Base-by-base conservation (phyloP, 2,113 vertebrate species). In the Festucalex cinctus region DNA sequence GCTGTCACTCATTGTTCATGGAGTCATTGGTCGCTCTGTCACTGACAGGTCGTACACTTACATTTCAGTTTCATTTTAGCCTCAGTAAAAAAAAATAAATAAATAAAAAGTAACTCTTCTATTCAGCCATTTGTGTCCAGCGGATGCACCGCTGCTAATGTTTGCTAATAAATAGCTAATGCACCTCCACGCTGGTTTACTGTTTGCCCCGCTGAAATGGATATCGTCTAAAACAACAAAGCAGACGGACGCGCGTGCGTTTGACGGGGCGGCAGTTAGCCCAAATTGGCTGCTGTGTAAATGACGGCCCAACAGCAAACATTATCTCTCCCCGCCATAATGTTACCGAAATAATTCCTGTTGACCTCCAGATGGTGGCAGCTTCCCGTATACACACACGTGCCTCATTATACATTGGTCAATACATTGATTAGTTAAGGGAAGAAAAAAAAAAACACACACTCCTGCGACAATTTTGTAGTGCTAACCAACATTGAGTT, bases 131-230 rank as follows among this genome's bases (percentile, higher is more conserved):
- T 76, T 73, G 61, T 81, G 83, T 77, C 83, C 78, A 43, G 78
- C 39, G 12, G 82, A 78, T 70, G 71, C 57, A 24, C 56, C 63
- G 28, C 56, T 32, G 74, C 73, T 80, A 69, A 66, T 70, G 82
- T 37, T 56, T 63, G 65, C 75, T 81, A 86, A 85, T 90, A 88
- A 88, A 90, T 87, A 88, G 81, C 80, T 86, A 85, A 85, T 87
- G 79, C 77, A 77, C 79, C 83, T 69, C 75, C 13, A 6, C 66
- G 56, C 78, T 70, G 44, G 19, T n/a, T 51, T 51, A 20, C 9
- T 85, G 81, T 90, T 87, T 88, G 80, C 79, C 73, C 28, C 43
- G 73, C 72, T 80, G 84, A 85, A 84, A 88, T 82, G 71, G 84
- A 83, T 85, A 85, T 83, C 86, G 79, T 78, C 81, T 80, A 83